These are phyloP conservation scores for Trichomalopsis sarcophagae DNA, from an alignment of 1,140 invertebrate species.

Conservation along the genomic window DNA sequence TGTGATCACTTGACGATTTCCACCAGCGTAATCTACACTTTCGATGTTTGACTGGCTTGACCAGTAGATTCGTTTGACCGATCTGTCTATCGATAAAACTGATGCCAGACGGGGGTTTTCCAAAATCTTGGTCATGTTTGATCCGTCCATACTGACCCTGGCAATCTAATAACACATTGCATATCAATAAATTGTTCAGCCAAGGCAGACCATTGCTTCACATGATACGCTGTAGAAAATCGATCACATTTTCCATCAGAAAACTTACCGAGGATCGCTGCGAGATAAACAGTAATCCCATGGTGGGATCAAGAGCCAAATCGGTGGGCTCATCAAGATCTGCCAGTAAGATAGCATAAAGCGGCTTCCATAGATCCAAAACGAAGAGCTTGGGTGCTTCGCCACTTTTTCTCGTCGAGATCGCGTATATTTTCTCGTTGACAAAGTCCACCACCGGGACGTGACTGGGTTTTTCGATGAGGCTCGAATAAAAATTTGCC, in stretches of 20 bases:
- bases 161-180: not conserved
- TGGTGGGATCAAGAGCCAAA: not conserved
- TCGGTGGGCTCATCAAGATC: not conserved
- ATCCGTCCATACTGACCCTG: not conserved
- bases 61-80: not conserved
- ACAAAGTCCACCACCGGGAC: not conserved
- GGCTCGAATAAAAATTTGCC: too few species aligned
- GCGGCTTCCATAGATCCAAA: not conserved
- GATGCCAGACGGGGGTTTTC: not conserved
- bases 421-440: not conserved
- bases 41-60: not conserved
- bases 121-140: not conserved
- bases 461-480: too few species aligned
- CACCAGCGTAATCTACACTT: not conserved
- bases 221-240: too few species aligned
- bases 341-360: not conserved
- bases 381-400: not conserved
- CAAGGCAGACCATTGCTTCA: not conserved
- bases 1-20: not conserved
- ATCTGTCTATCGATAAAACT: not conserved
- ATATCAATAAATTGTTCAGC: not conserved
- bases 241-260: too few species aligned
- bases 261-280: not conserved
- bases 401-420: not conserved
- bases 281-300: not conserved